phyloP scores from a whole-genome alignment of 2,113 vertebrate genomes.

The Thunnus maccoyii region DNA sequence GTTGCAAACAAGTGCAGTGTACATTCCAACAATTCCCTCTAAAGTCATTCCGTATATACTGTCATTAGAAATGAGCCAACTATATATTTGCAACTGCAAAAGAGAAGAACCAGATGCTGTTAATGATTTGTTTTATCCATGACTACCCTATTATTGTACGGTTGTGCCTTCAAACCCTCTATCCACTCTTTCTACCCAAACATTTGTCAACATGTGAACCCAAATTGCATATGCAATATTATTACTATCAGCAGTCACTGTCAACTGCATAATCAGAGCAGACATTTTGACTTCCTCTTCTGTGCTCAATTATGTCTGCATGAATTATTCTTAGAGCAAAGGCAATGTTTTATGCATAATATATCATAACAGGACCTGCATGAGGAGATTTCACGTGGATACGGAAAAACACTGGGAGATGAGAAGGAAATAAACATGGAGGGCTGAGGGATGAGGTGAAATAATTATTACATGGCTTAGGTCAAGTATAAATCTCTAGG shows the following conservation, averaged over 20 bases:
- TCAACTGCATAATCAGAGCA: slow-evolving; percentile 36
- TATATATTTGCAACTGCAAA: not conserved
- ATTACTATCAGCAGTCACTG: slow-evolving; percentile 44
- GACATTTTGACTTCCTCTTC: slow-evolving; percentile 54
- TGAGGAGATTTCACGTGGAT: slow-evolving; percentile 8
- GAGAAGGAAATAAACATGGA: slow-evolving; percentile 48
- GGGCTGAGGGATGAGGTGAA: not conserved
- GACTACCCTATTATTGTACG: not conserved
- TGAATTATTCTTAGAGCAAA: slow-evolving; percentile 67
- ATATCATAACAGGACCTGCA: slow-evolving; percentile 50
- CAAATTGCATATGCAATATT: slow-evolving; percentile 9
- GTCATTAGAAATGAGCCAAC: not conserved
- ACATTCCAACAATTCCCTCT: not conserved
- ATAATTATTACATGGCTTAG: not conserved
- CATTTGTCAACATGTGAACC: slow-evolving; percentile 31
- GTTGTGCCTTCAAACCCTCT: slow-evolving; percentile 9
- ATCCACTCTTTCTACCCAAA: not conserved
- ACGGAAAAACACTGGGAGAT: slow-evolving; percentile 22
- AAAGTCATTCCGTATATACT: not conserved
- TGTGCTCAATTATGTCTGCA: slow-evolving; percentile 59
- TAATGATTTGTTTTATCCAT: not conserved
- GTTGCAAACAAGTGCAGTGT: not conserved
- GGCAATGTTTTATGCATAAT: slow-evolving; percentile 61
- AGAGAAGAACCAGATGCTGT: not conserved
- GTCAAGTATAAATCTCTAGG: not conserved